Conservation (phyloP, 2,797 vertebrate species). For the Champsocephalus gunnari region DNA sequence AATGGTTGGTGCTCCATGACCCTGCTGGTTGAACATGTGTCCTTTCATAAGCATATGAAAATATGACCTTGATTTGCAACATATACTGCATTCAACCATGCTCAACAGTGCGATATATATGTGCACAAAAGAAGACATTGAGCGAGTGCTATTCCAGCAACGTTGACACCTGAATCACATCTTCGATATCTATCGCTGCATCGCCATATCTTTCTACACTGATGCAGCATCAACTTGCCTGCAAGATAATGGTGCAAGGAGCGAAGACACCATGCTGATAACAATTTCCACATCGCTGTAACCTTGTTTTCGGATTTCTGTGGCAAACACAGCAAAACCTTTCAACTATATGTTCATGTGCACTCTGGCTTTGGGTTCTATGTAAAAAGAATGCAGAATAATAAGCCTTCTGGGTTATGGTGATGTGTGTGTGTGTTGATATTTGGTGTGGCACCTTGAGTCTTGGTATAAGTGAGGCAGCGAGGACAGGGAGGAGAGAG, state of each 20-base stretch:
- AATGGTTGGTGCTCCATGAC: slow-evolving; percentile 14
- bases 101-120: slow-evolving; percentile 21
- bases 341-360: background rate
- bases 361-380: slow-evolving; percentile 32
- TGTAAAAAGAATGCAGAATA: slow-evolving; percentile 28
- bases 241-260: slow-evolving; percentile 10
- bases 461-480: slow-evolving; percentile 45
- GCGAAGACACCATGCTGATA: background rate
- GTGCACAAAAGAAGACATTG: slow-evolving; percentile 10
- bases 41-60: slow-evolving; percentile 24
- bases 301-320: slow-evolving; percentile 22
- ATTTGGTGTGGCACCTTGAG: slow-evolving; percentile 57
- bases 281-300: slow-evolving; percentile 11
- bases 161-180: slow-evolving; percentile 21
- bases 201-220: background rate
- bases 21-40: background rate
- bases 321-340: background rate
- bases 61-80: slow-evolving; percentile 35
- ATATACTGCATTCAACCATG: slow-evolving; percentile 29
- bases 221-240: slow-evolving; percentile 18
- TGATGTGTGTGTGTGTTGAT: slow-evolving; percentile 26
- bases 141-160: slow-evolving; percentile 22
- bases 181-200: slow-evolving; percentile 1
- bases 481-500: slow-evolving; percentile 53
- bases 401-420: slow-evolving; percentile 19